Evolutionary conservation across 2,113 vertebrate species (phyloP).

Genomic region (Anthoscopus minutus): DNA sequence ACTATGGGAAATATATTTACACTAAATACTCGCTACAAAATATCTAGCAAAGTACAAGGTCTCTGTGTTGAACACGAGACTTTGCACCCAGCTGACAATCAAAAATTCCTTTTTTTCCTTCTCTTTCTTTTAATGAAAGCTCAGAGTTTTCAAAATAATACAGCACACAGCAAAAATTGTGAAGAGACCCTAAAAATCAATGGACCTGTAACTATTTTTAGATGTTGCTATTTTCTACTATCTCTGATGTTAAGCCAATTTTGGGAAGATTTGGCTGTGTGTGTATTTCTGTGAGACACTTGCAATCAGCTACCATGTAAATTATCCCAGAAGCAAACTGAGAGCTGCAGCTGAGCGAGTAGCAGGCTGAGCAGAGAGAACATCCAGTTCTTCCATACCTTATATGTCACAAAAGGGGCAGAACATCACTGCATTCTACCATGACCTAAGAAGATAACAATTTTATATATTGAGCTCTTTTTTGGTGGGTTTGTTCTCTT

Average conservation of each 20-base stretch:
- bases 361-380: constrained; percentile 8
- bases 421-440: background rate
- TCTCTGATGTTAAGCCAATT: constrained; percentile 36
- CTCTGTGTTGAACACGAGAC: background rate
- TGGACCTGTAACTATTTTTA: constrained; percentile 52
- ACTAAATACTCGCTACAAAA: background rate
- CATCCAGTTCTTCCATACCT: constrained; percentile 3
- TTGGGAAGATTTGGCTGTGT: constrained; percentile 29
- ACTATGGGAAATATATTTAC: background rate
- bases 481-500: background rate
- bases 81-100: background rate
- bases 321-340: constrained; percentile 45
- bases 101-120: background rate
- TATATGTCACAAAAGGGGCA: background rate
- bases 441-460: background rate
- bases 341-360: constrained; percentile 32
- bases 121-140: background rate
- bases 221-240: constrained; percentile 41
- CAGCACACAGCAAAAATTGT: constrained; percentile 34
- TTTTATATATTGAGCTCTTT: background rate
- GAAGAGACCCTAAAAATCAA: constrained; percentile 52
- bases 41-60: background rate
- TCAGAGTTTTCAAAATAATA: constrained; percentile 10
- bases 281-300: constrained; percentile 22
- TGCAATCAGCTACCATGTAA: constrained; percentile 29